Conservation (phyloP, 2,888 invertebrate genomes). For the Synergus gifuensis region DNA sequence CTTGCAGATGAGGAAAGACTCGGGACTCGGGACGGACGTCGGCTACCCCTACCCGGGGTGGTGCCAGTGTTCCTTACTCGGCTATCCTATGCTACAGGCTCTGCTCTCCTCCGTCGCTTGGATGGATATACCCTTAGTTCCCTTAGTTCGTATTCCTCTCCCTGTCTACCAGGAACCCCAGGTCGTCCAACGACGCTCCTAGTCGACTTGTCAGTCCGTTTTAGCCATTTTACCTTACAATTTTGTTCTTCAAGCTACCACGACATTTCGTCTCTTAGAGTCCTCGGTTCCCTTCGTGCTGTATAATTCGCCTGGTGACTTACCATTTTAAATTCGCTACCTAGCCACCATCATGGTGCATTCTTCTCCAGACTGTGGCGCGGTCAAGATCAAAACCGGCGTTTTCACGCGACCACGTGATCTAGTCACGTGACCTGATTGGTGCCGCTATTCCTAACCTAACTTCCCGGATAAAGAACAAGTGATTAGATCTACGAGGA, state of each 20-base stretch:
- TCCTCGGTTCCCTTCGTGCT: constrained; percentile 56
- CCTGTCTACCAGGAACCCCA: constrained; percentile 76
- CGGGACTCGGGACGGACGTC: constrained; percentile 78
- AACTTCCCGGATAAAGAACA: not conserved
- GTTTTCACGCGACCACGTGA: constrained; percentile 46
- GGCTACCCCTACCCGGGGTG: constrained; percentile 78
- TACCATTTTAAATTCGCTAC: constrained; percentile 66
- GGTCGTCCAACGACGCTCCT: constrained; percentile 53
- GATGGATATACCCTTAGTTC: constrained; percentile 73
- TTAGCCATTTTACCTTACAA: constrained; percentile 54
- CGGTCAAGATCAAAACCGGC: constrained; percentile 57
- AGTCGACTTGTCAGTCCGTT: constrained; percentile 46
- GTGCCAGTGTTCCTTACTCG: constrained; percentile 76
- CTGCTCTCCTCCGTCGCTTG: constrained; percentile 67
- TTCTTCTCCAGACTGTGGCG: constrained; percentile 63
- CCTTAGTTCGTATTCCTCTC: constrained; percentile 77
- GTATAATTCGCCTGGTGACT: constrained; percentile 59
- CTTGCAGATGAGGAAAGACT: constrained; percentile 89
- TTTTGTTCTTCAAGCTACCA: constrained; percentile 46
- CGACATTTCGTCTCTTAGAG: constrained; percentile 54
- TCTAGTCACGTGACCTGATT: constrained; percentile 47
- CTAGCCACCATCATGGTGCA: constrained; percentile 58
- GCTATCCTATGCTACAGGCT: constrained; percentile 73
- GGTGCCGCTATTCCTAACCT: not conserved
- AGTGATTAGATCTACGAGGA: not conserved